Evolutionary conservation across 1,140 invertebrate species (phyloP).

Genomic region (Hylyphantes graminicola): DNA sequence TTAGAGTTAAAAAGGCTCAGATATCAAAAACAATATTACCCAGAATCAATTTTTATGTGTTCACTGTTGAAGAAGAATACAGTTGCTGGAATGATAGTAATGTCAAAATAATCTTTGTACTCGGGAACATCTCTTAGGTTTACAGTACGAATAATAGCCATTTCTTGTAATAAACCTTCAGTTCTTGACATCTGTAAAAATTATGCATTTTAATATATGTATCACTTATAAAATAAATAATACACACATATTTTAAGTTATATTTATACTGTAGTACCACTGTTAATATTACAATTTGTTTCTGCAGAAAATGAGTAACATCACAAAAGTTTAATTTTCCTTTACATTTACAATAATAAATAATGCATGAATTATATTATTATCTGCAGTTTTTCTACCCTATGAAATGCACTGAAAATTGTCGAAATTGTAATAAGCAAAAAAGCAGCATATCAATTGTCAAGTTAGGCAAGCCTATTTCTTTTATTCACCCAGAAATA

Average conservation of each 20-base stretch:
- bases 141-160: conserved; percentile 67
- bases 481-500: too few species aligned
- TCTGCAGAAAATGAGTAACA: not conserved
- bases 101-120: conserved; percentile 68
- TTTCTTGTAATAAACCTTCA: conserved; percentile 64
- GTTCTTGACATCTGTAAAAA: conserved; percentile 65
- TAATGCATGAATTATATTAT: too few species aligned
- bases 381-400: too few species aligned
- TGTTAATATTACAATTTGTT: not conserved
- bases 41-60: conserved; percentile 69
- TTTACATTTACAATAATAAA: too few species aligned
- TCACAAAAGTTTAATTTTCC: too few species aligned
- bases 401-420: too few species aligned
- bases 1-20: too few species aligned
- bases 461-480: too few species aligned
- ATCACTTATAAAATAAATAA: not conserved
- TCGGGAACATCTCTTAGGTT: conserved; percentile 67
- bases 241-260: not conserved
- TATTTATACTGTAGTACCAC: not conserved
- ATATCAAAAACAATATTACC: conserved; percentile 63
- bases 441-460: too few species aligned
- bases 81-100: conserved; percentile 67
- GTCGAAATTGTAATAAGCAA: too few species aligned
- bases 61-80: conserved; percentile 69
- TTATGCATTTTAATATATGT: too few species aligned